Conservation (phyloP, 2,113 vertebrate species). For the Triplophysa dalaica region DNA sequence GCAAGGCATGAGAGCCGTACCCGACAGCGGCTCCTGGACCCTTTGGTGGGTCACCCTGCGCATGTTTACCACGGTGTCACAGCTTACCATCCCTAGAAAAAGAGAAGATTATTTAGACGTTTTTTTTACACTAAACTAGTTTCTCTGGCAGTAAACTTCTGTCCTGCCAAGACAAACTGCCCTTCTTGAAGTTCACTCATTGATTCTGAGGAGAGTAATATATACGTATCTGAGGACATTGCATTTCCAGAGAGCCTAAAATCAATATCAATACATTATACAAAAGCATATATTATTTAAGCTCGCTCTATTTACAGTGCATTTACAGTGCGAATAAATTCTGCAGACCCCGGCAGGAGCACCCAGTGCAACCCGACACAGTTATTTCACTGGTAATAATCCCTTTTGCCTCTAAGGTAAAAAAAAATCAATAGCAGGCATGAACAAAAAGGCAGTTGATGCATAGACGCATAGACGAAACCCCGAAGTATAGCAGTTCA, state of each 20-base stretch:
- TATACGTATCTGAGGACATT: background rate
- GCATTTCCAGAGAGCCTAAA: constrained; percentile 2
- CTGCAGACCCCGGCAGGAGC: background rate
- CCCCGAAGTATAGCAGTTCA: constrained; percentile 27
- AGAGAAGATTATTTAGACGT: background rate
- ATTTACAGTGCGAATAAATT: constrained; percentile 29
- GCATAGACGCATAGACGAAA: constrained; percentile 31
- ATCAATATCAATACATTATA: constrained; percentile 31
- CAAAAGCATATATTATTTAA: constrained; percentile 33
- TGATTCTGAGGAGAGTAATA: background rate
- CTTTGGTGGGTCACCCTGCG: constrained; percentile 79
- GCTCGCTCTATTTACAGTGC: background rate
- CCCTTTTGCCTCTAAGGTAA: constrained; percentile 11
- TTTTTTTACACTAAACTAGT: background rate
- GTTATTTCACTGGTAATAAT: constrained; percentile 25
- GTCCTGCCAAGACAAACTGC: background rate
- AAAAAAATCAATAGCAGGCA: constrained; percentile 46
- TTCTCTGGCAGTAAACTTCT: background rate
- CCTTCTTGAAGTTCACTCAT: background rate
- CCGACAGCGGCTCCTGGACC: constrained; percentile 80
- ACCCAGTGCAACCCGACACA: background rate
- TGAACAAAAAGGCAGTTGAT: constrained; percentile 35
- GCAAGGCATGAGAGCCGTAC: constrained; percentile 84
- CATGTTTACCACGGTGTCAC: constrained; percentile 84
- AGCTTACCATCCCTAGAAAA: constrained; percentile 68